Conservation (phyloP, 2,888 invertebrate genomes). For the Andricus quercusramuli region DNA sequence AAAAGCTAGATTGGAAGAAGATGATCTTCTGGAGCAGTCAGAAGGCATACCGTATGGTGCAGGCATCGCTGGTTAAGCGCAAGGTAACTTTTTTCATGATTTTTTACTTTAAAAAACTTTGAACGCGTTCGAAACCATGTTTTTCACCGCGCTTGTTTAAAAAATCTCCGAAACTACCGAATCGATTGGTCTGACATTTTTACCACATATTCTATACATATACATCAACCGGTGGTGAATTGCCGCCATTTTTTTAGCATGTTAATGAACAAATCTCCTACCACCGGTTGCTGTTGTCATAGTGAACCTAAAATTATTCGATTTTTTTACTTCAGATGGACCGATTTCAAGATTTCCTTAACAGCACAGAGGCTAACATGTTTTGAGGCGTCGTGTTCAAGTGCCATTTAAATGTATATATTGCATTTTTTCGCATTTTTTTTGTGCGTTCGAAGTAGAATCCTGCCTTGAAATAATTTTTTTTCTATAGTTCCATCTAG, state of each 20-base stretch:
- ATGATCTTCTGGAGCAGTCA: constrained; percentile 45
- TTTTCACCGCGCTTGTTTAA: constrained; percentile 44
- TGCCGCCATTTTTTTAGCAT: constrained; percentile 23
- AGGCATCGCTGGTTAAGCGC: constrained; percentile 52
- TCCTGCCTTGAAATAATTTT: too few species aligned
- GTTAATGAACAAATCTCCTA: constrained; percentile 5
- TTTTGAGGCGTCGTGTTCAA: too few species aligned
- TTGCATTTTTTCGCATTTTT: too few species aligned
- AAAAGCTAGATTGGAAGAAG: constrained; percentile 70
- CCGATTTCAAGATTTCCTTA: constrained; percentile 29
- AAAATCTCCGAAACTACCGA: too few species aligned
- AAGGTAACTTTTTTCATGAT: constrained; percentile 47
- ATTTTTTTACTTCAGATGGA: background rate
- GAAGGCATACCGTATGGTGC: constrained; percentile 49
- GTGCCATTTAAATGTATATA: too few species aligned
- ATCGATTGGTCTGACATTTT: constrained; percentile 49
- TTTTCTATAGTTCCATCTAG: too few species aligned
- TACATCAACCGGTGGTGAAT: constrained; percentile 46
- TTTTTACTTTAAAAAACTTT: constrained; percentile 49
- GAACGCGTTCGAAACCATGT: constrained; percentile 42
- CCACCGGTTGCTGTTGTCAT: constrained; percentile 1
- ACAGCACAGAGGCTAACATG: background rate
- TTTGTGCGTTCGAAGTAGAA: too few species aligned
- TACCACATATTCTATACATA: constrained; percentile 51
- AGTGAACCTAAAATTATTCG: too few species aligned